A percentile compares a stretch with the other conserved stretches of the same genome.
phyloP scores from a whole-genome alignment of 2,113 vertebrate genomes.

The Aptenodytes patagonicus region DNA sequence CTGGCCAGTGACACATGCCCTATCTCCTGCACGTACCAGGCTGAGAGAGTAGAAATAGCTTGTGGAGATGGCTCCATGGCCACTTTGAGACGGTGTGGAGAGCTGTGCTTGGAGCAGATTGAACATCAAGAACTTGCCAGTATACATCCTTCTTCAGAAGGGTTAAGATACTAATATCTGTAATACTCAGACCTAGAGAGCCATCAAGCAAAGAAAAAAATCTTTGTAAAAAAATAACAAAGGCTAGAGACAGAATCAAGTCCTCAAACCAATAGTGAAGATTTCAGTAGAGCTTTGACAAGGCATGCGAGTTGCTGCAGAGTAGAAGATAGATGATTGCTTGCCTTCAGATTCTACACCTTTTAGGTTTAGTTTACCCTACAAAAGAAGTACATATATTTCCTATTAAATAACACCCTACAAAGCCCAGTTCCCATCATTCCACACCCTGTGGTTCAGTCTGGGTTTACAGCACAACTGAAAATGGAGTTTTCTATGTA shows the following conservation, averaged over 20 bases:
- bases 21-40: neutral
- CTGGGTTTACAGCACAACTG: neutral
- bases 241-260: neutral
- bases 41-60: neutral
- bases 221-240: neutral
- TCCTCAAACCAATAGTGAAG: neutral
- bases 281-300: neutral
- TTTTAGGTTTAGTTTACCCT: neutral
- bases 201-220: neutral
- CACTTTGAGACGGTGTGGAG: neutral
- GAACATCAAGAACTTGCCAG: neutral
- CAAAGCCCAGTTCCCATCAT: neutral
- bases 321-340: neutral
- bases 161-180: neutral
- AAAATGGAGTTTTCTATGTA: neutral
- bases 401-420: neutral
- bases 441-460: neutral
- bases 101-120: neutral
- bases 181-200: neutral
- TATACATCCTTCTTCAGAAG: neutral
- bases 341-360: neutral
- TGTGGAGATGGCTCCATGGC: neutral
- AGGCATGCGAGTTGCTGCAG: neutral
- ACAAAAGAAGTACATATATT: neutral
- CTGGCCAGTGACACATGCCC: neutral